A percentile compares a stretch with the other conserved stretches of the same genome.
Conservation (phyloP, 2,888 invertebrate genomes). For the Oxycera nigricornis region DNA sequence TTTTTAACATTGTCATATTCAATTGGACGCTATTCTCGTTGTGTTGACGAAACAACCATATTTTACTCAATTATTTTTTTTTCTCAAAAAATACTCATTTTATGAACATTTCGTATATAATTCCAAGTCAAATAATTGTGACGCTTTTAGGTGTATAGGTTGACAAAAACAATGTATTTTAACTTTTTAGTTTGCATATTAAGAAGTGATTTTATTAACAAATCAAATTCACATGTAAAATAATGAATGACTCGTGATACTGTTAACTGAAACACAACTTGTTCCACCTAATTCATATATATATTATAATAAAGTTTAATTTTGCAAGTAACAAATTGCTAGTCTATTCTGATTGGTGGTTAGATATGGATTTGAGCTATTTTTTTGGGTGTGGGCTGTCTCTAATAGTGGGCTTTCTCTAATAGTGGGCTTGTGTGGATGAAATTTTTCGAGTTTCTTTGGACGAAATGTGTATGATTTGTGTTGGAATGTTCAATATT, state of each 20-base stretch:
- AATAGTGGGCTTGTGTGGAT: too few species aligned
- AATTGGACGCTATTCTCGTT: too few species aligned
- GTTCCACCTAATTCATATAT: neutral
- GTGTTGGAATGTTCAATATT: too few species aligned
- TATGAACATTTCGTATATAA: neutral
- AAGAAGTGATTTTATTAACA: neutral
- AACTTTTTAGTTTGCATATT: neutral
- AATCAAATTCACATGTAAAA: neutral
- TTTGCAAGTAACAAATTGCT: slow-evolving; percentile 6
- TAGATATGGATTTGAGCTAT: neutral
- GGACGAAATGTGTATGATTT: too few species aligned
- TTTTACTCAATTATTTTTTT: neutral
- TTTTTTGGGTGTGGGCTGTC: too few species aligned
- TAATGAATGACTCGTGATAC: slow-evolving; percentile 23
- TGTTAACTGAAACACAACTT: slow-evolving; percentile 21
- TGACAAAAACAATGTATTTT: neutral
- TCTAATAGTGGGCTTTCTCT: too few species aligned
- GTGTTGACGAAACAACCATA: neutral
- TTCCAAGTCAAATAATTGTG: neutral
- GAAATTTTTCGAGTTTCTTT: too few species aligned
- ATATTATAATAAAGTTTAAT: slow-evolving; percentile 13
- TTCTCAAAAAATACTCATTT: neutral
- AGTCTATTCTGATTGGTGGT: neutral
- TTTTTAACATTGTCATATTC: too few species aligned
- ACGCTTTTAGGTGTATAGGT: neutral